Base-by-base conservation (phyloP, 2,113 vertebrate genomes). In the Elachura formosa region DNA sequence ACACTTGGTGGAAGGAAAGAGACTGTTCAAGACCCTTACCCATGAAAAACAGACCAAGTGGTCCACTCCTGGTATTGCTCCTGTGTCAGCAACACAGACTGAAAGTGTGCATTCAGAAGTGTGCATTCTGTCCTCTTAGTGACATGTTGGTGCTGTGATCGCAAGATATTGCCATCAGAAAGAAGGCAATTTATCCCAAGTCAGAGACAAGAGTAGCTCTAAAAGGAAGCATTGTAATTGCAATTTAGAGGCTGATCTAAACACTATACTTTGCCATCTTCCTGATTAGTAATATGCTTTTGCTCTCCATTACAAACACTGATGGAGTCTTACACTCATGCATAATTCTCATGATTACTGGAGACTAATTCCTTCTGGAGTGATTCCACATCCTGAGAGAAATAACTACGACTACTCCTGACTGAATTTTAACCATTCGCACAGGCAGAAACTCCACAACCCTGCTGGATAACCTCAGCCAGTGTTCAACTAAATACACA, bases 71-170 rank as follows among this genome's bases (percentile, higher is more conserved):
- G 34, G 17, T 45, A 31, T 34, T 48, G 28, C 21, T 33, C 10
- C 31, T 43, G 6, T 3, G 40, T 15, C 18, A 94, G 34, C 40
- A 72, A 15, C 21, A 54, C 0, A 2, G 2, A 28, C 20, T 3
- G 14, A 71, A 80, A 51, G 0, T 8, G 17, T 52, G 62, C 31
- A 8, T 56, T 64, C n/a, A 54, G 28, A 15, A 66, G 14, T 0
- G 2, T 33, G 29, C 24, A 6, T 41, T 77, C 55, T n/a, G 28
- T 36, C 21, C 24, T 51, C 41, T 23, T 1, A 0, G 29, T 58
- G 48, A 78, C 0, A 0, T 29, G 31, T 5, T 52, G 24, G 9
- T 5, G 21, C 25, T 29, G 46, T 24, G 68, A 62, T 12, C 10
- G 6, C 45, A 79, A 38, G 7, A 43, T 59, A 67, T 5, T 55